phyloP scores from a whole-genome alignment of 2,888 invertebrate species.

The Eristalis pertinax region DNA sequence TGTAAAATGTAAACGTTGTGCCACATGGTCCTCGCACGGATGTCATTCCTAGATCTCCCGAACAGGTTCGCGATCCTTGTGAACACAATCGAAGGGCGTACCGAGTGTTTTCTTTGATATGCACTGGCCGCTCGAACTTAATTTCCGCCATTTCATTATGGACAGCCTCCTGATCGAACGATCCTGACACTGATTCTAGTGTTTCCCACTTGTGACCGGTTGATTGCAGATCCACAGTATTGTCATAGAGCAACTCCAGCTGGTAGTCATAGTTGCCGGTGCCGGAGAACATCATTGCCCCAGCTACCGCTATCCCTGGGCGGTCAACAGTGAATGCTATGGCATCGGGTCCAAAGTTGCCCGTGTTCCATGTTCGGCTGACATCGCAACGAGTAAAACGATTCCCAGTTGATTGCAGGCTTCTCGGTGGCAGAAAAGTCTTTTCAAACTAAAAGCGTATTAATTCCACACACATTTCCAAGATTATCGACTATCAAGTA shows the following conservation, averaged over 20 bases:
- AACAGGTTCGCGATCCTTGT: constrained; percentile 95
- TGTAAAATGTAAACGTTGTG: constrained; percentile 93
- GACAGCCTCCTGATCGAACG: constrained; percentile 91
- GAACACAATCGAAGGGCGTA: constrained; percentile 95
- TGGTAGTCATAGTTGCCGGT: constrained; percentile 95
- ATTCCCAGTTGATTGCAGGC: constrained; percentile 92
- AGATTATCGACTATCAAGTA: neutral
- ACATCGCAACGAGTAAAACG: constrained; percentile 95
- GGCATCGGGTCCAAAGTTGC: constrained; percentile 97
- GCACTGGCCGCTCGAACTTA: constrained; percentile 93
- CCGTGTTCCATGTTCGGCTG: constrained; percentile 97
- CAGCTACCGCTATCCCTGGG: constrained; percentile 93
- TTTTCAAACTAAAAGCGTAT: constrained; percentile 78
- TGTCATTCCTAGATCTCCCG: constrained; percentile 95
- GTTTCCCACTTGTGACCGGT: constrained; percentile 91
- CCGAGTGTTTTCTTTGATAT: constrained; percentile 93
- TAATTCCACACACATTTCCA: neutral
- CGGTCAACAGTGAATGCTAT: constrained; percentile 96
- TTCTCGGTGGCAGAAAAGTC: constrained; percentile 84
- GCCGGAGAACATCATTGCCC: constrained; percentile 95
- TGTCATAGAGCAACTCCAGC: constrained; percentile 91
- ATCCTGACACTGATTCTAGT: constrained; percentile 91
- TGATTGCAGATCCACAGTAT: constrained; percentile 82
- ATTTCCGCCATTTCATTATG: constrained; percentile 94
- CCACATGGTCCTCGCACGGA: constrained; percentile 96